A percentile compares a stretch with the other conserved stretches of the same genome.
phyloP scores from a whole-genome alignment of 2,113 vertebrate genomes.

The Psammodynastes pulverulentus region DNA sequence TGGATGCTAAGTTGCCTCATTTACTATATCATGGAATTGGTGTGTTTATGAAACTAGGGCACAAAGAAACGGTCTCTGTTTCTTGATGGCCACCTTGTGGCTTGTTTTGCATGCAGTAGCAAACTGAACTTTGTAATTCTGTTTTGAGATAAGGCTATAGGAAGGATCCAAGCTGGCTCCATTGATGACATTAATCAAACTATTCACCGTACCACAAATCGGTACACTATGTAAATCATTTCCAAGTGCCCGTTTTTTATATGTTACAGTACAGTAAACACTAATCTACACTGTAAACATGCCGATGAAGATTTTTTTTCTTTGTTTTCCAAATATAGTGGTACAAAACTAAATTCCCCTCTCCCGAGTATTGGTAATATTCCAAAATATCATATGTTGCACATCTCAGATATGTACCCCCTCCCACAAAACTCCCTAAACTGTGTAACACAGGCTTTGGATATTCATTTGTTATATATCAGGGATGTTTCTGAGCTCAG shows the following conservation, averaged over 20 bases:
- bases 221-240: slow-evolving; percentile 56
- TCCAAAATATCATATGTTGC: slow-evolving; percentile 61
- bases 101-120: slow-evolving; percentile 56
- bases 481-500: slow-evolving; percentile 59
- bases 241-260: slow-evolving; percentile 51
- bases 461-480: slow-evolving; percentile 57
- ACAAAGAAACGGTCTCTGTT: slow-evolving; percentile 61
- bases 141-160: slow-evolving; percentile 57
- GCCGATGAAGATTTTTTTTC: slow-evolving; percentile 13
- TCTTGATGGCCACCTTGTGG: slow-evolving; percentile 56
- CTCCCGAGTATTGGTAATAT: slow-evolving; percentile 33
- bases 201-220: slow-evolving; percentile 40
- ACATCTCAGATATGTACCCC: slow-evolving; percentile 54
- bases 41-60: slow-evolving; percentile 64
- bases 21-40: slow-evolving; percentile 58
- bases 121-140: slow-evolving; percentile 62
- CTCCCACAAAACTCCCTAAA: slow-evolving; percentile 64
- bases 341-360: slow-evolving; percentile 30
- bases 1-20: slow-evolving; percentile 61
- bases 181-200: slow-evolving; percentile 53
- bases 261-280: slow-evolving; percentile 47
- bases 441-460: slow-evolving; percentile 62
- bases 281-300: slow-evolving; percentile 26
- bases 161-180: slow-evolving; percentile 58
- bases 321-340: slow-evolving; percentile 10